Percentiles rank a stretch among this genome's conserved stretches.
phyloP scores from a whole-genome alignment of 2,113 vertebrate genomes.

The Tamias sibiricus region DNA sequence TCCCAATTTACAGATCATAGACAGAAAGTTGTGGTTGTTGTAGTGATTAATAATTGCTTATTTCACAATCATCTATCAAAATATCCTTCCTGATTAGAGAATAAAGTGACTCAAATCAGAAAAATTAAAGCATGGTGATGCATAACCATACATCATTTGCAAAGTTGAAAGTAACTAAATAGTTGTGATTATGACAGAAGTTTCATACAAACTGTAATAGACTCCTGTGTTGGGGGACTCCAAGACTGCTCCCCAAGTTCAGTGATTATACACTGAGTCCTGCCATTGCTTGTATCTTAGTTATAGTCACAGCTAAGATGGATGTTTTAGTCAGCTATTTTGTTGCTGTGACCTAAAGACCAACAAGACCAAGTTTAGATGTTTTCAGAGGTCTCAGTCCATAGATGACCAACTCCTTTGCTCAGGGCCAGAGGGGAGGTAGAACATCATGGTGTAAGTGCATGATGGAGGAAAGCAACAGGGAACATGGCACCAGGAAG shows the following conservation, averaged over 20 bases:
- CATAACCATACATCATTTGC: background rate
- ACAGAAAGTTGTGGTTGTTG: background rate
- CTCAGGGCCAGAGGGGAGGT: too few relatives aligned
- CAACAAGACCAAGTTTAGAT: too few relatives aligned
- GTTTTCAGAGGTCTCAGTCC: too few relatives aligned
- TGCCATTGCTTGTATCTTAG: too few relatives aligned
- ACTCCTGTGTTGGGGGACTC: background rate
- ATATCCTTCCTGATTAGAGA: background rate
- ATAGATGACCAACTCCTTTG: too few relatives aligned
- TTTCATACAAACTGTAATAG: background rate
- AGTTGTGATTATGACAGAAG: background rate
- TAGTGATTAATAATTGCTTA: background rate
- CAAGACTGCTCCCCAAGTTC: background rate
- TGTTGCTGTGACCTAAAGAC: too few relatives aligned
- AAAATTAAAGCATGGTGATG: background rate
- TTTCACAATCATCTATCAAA: background rate
- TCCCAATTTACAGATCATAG: background rate
- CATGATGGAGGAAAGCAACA: too few relatives aligned
- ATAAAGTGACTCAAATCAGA: background rate
- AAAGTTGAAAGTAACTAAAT: background rate
- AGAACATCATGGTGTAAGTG: too few relatives aligned
- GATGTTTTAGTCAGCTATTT: background rate
- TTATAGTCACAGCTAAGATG: too few relatives aligned
- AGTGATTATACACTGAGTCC: background rate
- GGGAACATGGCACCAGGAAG: too few relatives aligned